A percentile compares a stretch with the other conserved stretches of the same genome.
These are phyloP conservation scores for Cryptosula pallasiana DNA, from an alignment of 2,888 invertebrate species.

Conservation along the genomic window DNA sequence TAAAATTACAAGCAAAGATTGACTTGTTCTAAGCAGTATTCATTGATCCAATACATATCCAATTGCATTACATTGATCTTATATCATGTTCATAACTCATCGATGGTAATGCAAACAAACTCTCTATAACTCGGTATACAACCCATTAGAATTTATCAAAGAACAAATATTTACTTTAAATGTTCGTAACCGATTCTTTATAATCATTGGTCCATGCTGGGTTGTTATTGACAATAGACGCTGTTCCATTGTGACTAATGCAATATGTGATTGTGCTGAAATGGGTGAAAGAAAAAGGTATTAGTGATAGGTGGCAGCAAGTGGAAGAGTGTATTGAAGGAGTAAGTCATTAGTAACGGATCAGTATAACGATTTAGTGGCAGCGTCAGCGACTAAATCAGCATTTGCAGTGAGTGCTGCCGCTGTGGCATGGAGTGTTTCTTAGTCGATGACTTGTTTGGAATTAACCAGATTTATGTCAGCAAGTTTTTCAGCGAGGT, in stretches of 20 bases:
- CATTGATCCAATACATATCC: too few species aligned
- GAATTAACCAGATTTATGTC: slow-evolving; percentile 20
- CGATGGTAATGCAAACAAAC: background rate
- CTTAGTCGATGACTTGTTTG: background rate
- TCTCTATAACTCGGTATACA: background rate
- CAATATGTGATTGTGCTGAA: too few species aligned
- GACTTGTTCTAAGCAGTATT: too few species aligned
- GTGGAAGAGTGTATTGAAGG: too few species aligned
- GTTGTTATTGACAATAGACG: background rate
- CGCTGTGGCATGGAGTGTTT: slow-evolving; percentile 19
- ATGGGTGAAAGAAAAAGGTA: too few species aligned
- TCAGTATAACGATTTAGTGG: too few species aligned
- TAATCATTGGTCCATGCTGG: background rate
- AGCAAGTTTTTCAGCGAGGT: slow-evolving; percentile 2
- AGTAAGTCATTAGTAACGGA: too few species aligned
- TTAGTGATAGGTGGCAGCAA: too few species aligned
- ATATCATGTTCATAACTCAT: background rate
- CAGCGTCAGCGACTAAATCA: too few species aligned
- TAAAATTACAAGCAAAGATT: too few species aligned
- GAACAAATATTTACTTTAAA: background rate
- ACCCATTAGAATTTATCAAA: background rate
- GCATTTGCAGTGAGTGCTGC: too few species aligned
- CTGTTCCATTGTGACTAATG: background rate
- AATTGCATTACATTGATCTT: background rate
- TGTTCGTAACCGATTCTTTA: background rate